These are phyloP conservation scores for Arnoldichthys spilopterus DNA, from an alignment of 2,797 vertebrate genomes.

Conservation along the genomic window DNA sequence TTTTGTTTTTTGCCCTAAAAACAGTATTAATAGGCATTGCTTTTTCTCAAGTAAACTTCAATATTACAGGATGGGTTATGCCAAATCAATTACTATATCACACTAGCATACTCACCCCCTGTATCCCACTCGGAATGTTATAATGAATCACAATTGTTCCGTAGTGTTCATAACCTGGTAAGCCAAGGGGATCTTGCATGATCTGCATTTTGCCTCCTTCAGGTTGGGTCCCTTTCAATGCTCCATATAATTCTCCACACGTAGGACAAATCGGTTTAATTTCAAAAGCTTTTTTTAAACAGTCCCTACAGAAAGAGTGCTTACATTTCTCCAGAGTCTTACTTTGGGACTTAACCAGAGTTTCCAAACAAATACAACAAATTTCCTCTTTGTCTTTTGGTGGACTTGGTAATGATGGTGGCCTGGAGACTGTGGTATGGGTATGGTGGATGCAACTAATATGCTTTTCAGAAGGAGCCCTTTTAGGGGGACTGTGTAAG, in stretches of 20 bases:
- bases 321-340: constrained; percentile 68
- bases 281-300: constrained; percentile 70
- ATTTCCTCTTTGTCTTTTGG: constrained; percentile 54
- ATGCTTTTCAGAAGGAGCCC: constrained; percentile 8
- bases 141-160: constrained; percentile 72
- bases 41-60: too few relatives aligned
- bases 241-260: constrained; percentile 74
- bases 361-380: constrained; percentile 78
- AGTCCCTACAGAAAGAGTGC: constrained; percentile 75
- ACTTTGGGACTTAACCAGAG: constrained; percentile 51
- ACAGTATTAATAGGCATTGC: too few relatives aligned
- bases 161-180: constrained; percentile 71
- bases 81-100: too few relatives aligned
- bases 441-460: not conserved
- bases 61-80: too few relatives aligned
- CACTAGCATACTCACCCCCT: constrained; percentile 70
- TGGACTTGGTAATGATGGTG: constrained; percentile 1
- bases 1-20: too few relatives aligned
- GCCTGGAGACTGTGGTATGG: not conserved
- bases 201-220: constrained; percentile 65
- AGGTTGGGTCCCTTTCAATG: constrained; percentile 74
- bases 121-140: constrained; percentile 70
- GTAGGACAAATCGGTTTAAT: constrained; percentile 76
- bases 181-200: fast-evolving
- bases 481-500: constrained; percentile 18